Evolutionary conservation across 2,888 invertebrate species (phyloP), one percentile per base, ranked within the genome.

Genomic region (Clepsis dumicolana): DNA sequence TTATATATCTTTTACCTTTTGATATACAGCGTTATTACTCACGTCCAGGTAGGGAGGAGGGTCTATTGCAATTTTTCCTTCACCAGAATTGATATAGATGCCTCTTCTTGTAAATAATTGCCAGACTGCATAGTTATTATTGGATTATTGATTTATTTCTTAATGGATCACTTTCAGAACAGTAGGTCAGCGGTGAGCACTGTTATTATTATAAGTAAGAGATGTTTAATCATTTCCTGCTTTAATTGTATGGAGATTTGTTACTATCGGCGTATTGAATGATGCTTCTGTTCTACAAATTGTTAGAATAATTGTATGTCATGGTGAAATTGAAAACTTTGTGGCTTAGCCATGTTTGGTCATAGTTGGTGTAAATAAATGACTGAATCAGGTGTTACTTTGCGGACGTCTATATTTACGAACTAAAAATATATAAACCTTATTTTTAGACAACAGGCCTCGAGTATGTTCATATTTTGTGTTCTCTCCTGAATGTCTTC

Each of bases 41-140:
- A 62, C 50, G 18, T 48, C 27, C 35, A 38, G 25, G 54, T 61
- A 56, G 21, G 61, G 57, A 62, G 64, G 64, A 16, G 64, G 62
- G 61, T 64, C 52, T 27, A n/a, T 50, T 54, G 64, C 71, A 64
- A 65, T 73, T 71, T 73, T 70, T 69, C 71, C 70, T 59, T 67
- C 73, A 70, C 27, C 67, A 67, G 65, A 65, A 52, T 65, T 29
- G 63, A 61, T 64, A 44, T 25, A 50, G 59, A 50, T 68, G 65
- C 35, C 48, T 65, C 71, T 74, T 73, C 75, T 72, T 74, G 70
- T 52, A 64, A 52, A 70, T 73, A 75, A 77, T 77, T 74, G 62
- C 71, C 21, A 71, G 74, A 72, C 74, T 38, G 67, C 64, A 60
- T 25, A 12, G 64, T 59, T 60, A 71, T 59, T 64, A 70, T 68